phyloP scores from a whole-genome alignment of 2,888 invertebrate species.

The Priapulus caudatus region DNA sequence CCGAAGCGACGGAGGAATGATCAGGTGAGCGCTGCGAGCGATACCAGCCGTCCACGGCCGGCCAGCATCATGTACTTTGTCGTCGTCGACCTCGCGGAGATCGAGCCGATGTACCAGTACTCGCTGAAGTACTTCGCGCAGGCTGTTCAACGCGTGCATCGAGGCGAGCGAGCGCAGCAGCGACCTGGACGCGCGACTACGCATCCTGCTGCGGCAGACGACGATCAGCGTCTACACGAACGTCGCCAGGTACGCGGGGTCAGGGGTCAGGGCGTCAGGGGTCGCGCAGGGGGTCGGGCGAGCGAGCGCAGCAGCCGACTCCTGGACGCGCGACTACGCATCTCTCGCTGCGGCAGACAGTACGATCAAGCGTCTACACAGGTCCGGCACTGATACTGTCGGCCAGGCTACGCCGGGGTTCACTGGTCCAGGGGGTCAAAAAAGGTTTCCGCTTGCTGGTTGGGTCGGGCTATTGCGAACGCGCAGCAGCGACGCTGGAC shows the following conservation, averaged over 20 bases:
- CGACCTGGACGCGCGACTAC: constrained; percentile 30
- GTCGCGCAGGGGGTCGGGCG: too few species aligned
- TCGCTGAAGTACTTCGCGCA: constrained; percentile 41
- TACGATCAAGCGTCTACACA: too few species aligned
- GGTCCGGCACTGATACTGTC: too few species aligned
- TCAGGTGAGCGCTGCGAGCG: constrained; percentile 37
- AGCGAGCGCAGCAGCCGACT: too few species aligned
- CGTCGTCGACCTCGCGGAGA: constrained; percentile 38
- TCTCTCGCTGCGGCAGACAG: too few species aligned
- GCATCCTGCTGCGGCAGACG: constrained; percentile 34
- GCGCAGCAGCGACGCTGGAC: too few species aligned
- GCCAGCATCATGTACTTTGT: constrained; percentile 42
- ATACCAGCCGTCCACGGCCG: constrained; percentile 37
- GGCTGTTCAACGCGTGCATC: constrained; percentile 40
- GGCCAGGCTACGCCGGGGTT: too few species aligned
- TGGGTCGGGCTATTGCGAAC: too few species aligned
- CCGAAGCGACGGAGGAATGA: constrained; percentile 39
- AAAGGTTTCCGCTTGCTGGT: too few species aligned
- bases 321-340: too few species aligned
- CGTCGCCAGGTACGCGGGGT: constrained; percentile 34
- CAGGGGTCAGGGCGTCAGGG: too few species aligned
- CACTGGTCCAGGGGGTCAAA: too few species aligned
- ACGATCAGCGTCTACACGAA: constrained; percentile 38
- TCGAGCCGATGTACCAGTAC: constrained; percentile 42
- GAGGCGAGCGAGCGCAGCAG: constrained; percentile 32